Evolutionary conservation across 2,888 invertebrate species (phyloP), one percentile per base, ranked within the genome.

Genomic region (Osmoderma eremita): DNA sequence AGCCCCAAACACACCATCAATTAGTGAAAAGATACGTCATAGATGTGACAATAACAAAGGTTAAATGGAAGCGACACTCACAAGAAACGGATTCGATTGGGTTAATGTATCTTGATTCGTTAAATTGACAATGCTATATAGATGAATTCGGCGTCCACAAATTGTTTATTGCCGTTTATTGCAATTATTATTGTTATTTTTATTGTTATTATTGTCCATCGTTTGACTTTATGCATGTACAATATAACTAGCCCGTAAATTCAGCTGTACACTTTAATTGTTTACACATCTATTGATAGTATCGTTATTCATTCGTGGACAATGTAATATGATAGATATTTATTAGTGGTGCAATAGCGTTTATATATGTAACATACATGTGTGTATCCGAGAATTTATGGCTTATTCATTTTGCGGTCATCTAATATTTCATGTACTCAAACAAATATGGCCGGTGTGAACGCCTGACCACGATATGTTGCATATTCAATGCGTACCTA

Each of bases 321-420:
- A 22, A 58, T 24, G 42, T 58, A 58, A 58, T 58, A 42, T 58
- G 42, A 58, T 58, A 58, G 42, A 58, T 58, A 58, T 58, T 58
- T 42, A 58, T 58, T 58, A 20, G 20, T 42, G 12, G 24, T 12
- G 38, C 36, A n/a, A n/a, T n/a, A n/a, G n/a, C n/a, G n/a, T n/a
- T n/a, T n/a, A 38, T 15, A 15, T 18, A 53, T 53, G 24, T 22
- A 15, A 18, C 36, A 15, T 18, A 53, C 36, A 10, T 30, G 18
- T 22, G 12, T 17, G 30, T 53, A 30, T 53, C 17, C 36, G 53
- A 36, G 15, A 53, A 53, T 53, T 53, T 53, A 53, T 53, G 36
- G 53, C 53, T 53, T 53, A 53, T 53, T 53, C 53, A 53, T 53
- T 53, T 10, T 17, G 17, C 13, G 53, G 38, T 53, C 53, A 53